A percentile compares a stretch with the other conserved stretches of the same genome.
These are phyloP conservation scores for Pyralis farinalis DNA, from an alignment of 2,888 invertebrate genomes.

Conservation along the genomic window DNA sequence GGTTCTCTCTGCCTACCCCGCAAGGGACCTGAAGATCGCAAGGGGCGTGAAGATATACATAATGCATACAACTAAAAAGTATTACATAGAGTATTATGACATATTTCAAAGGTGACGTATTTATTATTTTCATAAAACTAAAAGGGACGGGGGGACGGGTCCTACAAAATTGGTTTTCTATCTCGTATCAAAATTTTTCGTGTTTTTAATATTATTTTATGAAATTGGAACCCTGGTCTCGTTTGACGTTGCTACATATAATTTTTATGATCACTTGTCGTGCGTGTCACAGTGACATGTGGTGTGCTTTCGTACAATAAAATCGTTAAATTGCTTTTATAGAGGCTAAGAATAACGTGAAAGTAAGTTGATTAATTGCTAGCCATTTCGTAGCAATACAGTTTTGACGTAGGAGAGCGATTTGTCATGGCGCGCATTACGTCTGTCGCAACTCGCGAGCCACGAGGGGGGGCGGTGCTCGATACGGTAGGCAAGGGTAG, in stretches of 20 bases:
- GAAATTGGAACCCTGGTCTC: conserved; percentile 32
- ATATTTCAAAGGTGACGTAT: too few species aligned
- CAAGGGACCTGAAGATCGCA: too few species aligned
- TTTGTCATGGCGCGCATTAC: not conserved
- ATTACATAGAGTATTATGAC: too few species aligned
- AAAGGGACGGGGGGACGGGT: too few species aligned
- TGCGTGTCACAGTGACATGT: conserved; percentile 73
- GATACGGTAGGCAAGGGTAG: too few species aligned
- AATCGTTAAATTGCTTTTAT: conserved; percentile 55
- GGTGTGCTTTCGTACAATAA: conserved; percentile 58
- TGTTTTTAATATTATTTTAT: conserved; percentile 17
- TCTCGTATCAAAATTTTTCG: conserved; percentile 10
- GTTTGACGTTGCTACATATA: conserved; percentile 42
- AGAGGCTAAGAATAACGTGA: conserved; percentile 49
- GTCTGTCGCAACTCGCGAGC: not conserved
- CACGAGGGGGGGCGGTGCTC: too few species aligned
- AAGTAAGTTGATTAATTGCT: conserved; percentile 50
- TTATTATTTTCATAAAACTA: too few species aligned
- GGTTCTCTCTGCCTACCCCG: too few species aligned
- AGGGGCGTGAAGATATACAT: too few species aligned
- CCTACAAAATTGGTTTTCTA: too few species aligned
- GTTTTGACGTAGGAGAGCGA: conserved; percentile 7
- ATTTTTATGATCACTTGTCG: conserved; percentile 56
- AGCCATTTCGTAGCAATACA: conserved; percentile 14
- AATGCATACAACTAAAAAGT: too few species aligned